phyloP scores from a whole-genome alignment of 2,888 invertebrate genomes.

The Eustalomyia histrio region DNA sequence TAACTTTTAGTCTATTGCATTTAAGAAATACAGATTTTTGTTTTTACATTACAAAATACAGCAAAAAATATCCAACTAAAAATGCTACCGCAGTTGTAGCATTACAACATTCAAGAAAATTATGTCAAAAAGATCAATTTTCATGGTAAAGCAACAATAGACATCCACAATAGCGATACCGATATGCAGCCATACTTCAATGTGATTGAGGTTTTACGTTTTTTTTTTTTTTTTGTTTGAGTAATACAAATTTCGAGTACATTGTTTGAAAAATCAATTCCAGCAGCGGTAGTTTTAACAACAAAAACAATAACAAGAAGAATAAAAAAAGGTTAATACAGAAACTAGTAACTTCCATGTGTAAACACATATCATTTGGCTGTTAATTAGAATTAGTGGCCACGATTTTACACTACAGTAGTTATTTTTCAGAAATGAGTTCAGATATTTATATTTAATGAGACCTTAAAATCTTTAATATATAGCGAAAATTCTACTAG shows the following conservation, averaged over 20 bases:
- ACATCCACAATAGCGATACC: constrained; percentile 23
- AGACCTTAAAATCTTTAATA: too few relatives aligned
- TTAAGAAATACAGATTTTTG: background rate
- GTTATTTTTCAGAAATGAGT: too few relatives aligned
- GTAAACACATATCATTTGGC: background rate
- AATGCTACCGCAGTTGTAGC: constrained; percentile 3
- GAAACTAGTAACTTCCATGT: background rate
- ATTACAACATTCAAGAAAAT: constrained; percentile 55
- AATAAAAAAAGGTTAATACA: constrained; percentile 10
- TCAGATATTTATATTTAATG: too few relatives aligned
- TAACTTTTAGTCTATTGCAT: constrained; percentile 42
- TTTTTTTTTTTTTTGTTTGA: background rate
- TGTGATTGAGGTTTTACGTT: background rate
- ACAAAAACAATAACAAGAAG: background rate
- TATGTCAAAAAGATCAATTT: constrained; percentile 64
- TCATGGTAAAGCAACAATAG: constrained; percentile 41
- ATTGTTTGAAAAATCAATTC: constrained; percentile 25
- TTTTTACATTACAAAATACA: background rate
- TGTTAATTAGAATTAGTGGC: background rate
- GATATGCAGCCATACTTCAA: constrained; percentile 24
- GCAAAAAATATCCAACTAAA: background rate
- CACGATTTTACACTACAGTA: background rate
- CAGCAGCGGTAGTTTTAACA: constrained; percentile 3
- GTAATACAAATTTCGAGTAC: constrained; percentile 25
- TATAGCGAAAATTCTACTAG: too few relatives aligned